Conservation (phyloP, 2,888 invertebrate genomes). For the Dexiosoma caninum region DNA sequence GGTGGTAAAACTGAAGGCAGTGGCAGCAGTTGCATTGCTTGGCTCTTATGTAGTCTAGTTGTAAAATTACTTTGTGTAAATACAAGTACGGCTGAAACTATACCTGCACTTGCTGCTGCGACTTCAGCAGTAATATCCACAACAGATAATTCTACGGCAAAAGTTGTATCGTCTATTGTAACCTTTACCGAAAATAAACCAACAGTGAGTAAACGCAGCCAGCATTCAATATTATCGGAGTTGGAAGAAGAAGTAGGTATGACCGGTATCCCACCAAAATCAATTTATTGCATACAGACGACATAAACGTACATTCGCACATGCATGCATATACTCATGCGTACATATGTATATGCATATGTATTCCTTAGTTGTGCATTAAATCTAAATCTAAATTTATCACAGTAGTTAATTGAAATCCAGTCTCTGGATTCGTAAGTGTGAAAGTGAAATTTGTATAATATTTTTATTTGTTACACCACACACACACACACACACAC, state of each 20-base stretch:
- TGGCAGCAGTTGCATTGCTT: conserved; percentile 13
- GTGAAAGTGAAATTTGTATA: conserved; percentile 55
- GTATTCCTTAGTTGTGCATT: not conserved
- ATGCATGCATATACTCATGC: not conserved
- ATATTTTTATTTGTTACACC: not conserved
- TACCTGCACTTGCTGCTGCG: not conserved
- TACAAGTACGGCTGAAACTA: conserved; percentile 11
- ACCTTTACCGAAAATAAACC: conserved; percentile 17
- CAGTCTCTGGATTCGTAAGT: conserved; percentile 1
- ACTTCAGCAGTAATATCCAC: conserved; percentile 1
- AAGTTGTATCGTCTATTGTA: conserved; percentile 2
- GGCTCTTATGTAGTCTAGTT: conserved; percentile 32
- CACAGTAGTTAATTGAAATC: not conserved
- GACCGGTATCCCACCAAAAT: conserved; percentile 63
- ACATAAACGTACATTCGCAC: too few species aligned
- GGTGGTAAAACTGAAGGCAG: conserved; percentile 39
- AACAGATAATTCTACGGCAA: conserved; percentile 5
- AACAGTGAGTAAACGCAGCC: conserved; percentile 33
- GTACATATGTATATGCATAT: not conserved
- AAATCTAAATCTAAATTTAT: not conserved
- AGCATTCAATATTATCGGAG: conserved; percentile 70
- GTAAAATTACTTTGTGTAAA: conserved; percentile 44
- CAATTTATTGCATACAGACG: too few species aligned
- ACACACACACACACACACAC: too few species aligned
- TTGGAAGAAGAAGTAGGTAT: conserved; percentile 77